Percentiles rank a stretch among this genome's conserved stretches.
Evolutionary conservation across 2,888 invertebrate species (phyloP).

Genomic region (Orthosia gothica): DNA sequence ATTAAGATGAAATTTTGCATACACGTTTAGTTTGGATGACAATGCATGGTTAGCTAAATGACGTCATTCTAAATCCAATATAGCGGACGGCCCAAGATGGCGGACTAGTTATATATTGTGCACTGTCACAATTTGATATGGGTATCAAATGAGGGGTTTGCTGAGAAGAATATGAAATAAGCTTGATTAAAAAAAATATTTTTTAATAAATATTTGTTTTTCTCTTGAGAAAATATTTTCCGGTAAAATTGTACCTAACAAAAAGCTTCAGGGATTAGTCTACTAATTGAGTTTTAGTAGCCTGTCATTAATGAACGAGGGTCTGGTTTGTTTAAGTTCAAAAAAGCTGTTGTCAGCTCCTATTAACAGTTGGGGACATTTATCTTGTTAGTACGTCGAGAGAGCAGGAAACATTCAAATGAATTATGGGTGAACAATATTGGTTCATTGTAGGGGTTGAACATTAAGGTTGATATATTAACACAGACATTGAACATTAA

Average conservation of each 20-base stretch:
- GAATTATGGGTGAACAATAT: neutral
- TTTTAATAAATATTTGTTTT: no score
- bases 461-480: neutral
- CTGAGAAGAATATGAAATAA: no score
- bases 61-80: no score
- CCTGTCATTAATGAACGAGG: conserved; percentile 41
- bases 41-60: no score
- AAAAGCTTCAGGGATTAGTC: conserved; percentile 13
- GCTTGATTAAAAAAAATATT: no score
- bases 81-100: no score
- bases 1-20: no score
- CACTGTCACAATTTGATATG: no score
- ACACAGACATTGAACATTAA: neutral
- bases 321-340: conserved; percentile 28
- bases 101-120: no score
- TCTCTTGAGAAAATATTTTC: neutral
- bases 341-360: conserved; percentile 31
- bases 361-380: conserved; percentile 24
- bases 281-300: conserved; percentile 52
- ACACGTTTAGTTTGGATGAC: no score
- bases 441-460: neutral
- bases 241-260: neutral
- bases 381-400: neutral
- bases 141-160: no score
- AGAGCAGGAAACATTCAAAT: neutral